Evolutionary conservation across 2,888 invertebrate genomes (phyloP).

Genomic region (Cheilosia pagana): DNA sequence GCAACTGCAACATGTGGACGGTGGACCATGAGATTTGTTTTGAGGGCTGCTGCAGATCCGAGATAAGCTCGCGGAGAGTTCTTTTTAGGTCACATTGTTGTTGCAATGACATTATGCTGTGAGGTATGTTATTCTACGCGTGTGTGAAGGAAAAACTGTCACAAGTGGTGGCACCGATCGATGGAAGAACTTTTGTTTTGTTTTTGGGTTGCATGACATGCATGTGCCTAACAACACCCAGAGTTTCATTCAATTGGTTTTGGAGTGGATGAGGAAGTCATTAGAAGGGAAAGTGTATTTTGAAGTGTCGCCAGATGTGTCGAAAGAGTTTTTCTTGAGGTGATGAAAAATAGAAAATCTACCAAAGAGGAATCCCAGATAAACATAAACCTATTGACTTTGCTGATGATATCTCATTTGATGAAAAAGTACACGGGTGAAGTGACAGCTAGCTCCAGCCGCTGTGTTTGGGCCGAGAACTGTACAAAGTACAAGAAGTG

Average conservation of each 20-base stretch:
- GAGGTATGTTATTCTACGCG: slow-evolving; percentile 10
- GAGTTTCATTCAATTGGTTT: not conserved
- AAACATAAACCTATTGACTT: no score
- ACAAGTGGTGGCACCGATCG: slow-evolving; percentile 39
- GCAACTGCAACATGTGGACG: slow-evolving; percentile 19
- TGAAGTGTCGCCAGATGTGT: no score
- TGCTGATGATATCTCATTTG: no score
- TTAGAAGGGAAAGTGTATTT: not conserved
- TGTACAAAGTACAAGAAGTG: no score
- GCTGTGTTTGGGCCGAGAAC: no score
- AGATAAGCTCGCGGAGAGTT: slow-evolving; percentile 56
- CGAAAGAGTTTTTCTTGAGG: no score
- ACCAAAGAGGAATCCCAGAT: no score
- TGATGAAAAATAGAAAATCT: no score
- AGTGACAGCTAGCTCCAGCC: no score
- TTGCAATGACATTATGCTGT: slow-evolving; percentile 28
- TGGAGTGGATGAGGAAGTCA: not conserved
- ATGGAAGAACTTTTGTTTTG: slow-evolving; percentile 23
- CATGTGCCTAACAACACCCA: slow-evolving; percentile 8
- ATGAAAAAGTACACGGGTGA: no score
- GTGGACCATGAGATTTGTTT: slow-evolving; percentile 23
- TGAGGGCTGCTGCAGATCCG: slow-evolving; percentile 51
- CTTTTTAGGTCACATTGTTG: slow-evolving; percentile 62
- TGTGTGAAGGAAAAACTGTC: slow-evolving; percentile 33
- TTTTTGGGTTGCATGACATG: slow-evolving; percentile 16